Conservation (phyloP, 2,888 invertebrate species). For the Sinodicranocentrus sp. region DNA sequence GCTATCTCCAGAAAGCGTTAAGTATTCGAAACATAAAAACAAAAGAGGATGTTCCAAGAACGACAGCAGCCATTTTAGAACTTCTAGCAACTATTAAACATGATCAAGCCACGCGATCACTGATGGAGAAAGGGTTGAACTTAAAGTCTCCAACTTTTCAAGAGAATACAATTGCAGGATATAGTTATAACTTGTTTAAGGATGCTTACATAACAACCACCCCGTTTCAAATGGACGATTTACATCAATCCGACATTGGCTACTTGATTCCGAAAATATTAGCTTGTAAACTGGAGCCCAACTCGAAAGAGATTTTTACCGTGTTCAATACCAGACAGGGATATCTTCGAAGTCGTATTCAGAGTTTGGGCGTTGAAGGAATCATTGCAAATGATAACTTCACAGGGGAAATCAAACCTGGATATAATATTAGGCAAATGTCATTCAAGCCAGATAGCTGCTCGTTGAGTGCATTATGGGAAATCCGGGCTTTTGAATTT, state of each 20-base stretch:
- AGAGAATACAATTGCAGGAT: conserved; percentile 40
- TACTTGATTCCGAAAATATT: conserved; percentile 47
- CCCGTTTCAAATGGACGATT: conserved; percentile 42
- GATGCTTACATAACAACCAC: conserved; percentile 22
- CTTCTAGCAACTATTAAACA: conserved; percentile 40
- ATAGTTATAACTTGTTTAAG: conserved; percentile 59
- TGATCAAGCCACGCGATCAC: conserved; percentile 29
- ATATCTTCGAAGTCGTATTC: background rate
- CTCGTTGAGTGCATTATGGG: conserved; percentile 44
- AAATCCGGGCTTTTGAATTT: conserved; percentile 49
- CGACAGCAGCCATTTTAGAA: conserved; percentile 36
- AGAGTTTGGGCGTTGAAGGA: conserved; percentile 40
- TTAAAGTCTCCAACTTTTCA: conserved; percentile 46
- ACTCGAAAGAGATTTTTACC: conserved; percentile 9
- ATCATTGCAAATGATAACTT: background rate
- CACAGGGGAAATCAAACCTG: background rate
- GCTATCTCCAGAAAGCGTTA: conserved; percentile 42
- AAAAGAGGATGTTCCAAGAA: conserved; percentile 43
- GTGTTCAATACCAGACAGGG: background rate
- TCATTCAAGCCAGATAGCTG: conserved; percentile 22
- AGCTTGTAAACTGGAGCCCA: conserved; percentile 16
- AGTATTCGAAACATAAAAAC: conserved; percentile 32
- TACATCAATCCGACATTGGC: conserved; percentile 58
- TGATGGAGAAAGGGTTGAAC: conserved; percentile 44
- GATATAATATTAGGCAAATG: conserved; percentile 17